Evolutionary conservation across 2,797 vertebrate species (phyloP).

Genomic region (Cynodonichthys magdalenae): DNA sequence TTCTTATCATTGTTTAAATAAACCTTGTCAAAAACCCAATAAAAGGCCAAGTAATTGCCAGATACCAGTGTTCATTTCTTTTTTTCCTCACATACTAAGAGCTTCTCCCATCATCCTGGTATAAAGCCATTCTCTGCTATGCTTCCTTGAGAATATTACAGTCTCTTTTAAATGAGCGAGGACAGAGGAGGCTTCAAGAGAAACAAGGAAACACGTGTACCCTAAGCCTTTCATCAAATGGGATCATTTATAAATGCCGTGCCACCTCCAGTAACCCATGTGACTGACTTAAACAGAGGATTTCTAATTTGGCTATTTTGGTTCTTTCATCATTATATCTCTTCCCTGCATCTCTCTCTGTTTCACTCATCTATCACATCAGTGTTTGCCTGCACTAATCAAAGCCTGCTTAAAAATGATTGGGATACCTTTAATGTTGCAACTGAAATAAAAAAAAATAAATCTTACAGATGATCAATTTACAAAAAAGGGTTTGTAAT

Average conservation of each 20-base stretch:
- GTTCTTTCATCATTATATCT: background rate
- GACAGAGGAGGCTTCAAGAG: background rate
- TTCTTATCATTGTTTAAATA: too few species aligned
- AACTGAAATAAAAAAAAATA: background rate
- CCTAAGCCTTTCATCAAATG: background rate
- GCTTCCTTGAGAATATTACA: too few species aligned
- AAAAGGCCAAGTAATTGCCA: too few species aligned
- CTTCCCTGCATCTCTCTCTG: background rate
- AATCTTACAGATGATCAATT: conserved; percentile 19
- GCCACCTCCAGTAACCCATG: too few species aligned
- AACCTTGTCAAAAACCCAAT: too few species aligned
- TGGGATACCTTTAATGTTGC: background rate
- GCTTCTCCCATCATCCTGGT: too few species aligned
- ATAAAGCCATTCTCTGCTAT: background rate
- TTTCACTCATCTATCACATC: background rate
- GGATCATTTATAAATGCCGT: background rate
- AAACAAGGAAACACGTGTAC: background rate
- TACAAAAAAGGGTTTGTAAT: conserved; percentile 1
- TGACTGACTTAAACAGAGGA: background rate
- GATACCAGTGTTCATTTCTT: too few species aligned
- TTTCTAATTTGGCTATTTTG: background rate
- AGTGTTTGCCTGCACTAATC: background rate
- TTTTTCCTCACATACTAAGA: too few species aligned
- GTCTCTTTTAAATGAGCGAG: background rate
- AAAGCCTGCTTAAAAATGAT: background rate